These are phyloP conservation scores for Eupithecia vulgata DNA, from an alignment of 2,888 invertebrate species.

Conservation along the genomic window DNA sequence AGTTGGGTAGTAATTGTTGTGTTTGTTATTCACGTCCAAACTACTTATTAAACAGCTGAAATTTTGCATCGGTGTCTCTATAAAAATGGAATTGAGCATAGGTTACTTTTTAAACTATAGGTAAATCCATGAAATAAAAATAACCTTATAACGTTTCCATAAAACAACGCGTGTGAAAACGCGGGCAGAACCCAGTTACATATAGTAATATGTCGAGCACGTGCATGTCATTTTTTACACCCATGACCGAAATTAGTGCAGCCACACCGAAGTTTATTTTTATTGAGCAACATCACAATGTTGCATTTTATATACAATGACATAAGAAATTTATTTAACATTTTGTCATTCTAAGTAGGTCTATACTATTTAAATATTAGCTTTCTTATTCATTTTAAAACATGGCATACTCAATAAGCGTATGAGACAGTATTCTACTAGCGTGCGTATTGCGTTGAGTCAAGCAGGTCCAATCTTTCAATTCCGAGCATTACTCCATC, in stretches of 20 bases:
- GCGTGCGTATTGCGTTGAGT: conserved; percentile 32
- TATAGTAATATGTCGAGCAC: too few species aligned
- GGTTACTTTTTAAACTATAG: background rate
- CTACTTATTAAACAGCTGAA: background rate
- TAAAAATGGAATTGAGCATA: background rate
- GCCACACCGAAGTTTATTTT: too few species aligned
- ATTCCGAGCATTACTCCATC: conserved; percentile 58
- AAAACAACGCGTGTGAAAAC: too few species aligned
- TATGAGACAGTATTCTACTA: background rate
- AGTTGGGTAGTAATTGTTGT: background rate
- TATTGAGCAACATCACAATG: too few species aligned
- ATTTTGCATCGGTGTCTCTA: background rate
- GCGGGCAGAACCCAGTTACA: too few species aligned
- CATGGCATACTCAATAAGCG: background rate
- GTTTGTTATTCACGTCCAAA: background rate
- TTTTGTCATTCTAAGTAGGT: background rate
- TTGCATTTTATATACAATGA: too few species aligned
- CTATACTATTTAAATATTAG: background rate
- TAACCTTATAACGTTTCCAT: too few species aligned
- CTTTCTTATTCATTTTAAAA: background rate
- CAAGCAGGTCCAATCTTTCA: conserved; percentile 59
- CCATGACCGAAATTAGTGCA: too few species aligned
- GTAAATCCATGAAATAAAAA: too few species aligned
- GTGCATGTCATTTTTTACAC: too few species aligned
- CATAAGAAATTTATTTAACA: background rate